Conservation (phyloP, 2,888 invertebrate species). For the Aphidius colemani region DNA sequence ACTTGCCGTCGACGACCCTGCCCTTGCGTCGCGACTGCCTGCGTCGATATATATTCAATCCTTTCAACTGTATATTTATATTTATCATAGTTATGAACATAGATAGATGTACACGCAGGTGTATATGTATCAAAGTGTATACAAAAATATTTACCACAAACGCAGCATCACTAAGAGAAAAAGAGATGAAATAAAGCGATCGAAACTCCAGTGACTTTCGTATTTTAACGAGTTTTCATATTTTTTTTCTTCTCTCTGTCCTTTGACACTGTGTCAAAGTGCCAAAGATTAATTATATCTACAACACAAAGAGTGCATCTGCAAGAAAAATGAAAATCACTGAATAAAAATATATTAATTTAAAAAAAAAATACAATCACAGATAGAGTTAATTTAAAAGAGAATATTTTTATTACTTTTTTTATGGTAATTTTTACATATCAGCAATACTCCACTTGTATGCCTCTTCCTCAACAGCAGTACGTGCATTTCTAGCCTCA, state of each 20-base stretch:
- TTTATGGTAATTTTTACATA: conserved; percentile 68
- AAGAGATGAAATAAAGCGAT: conserved; percentile 29
- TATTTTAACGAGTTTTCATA: too few species aligned
- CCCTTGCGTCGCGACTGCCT: conserved; percentile 55
- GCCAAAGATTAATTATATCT: too few species aligned
- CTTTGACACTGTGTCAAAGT: too few species aligned
- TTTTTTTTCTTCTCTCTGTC: too few species aligned
- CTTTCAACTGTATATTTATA: conserved; percentile 27
- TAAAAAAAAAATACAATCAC: neutral
- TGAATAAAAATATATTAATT: neutral
- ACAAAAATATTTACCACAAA: neutral
- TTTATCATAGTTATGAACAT: conserved; percentile 1
- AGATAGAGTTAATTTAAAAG: neutral
- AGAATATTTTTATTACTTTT: conserved; percentile 8
- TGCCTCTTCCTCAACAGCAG: conserved; percentile 81
- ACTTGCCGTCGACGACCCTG: conserved; percentile 53
- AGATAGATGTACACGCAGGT: conserved; percentile 30
- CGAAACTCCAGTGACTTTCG: conserved; percentile 25
- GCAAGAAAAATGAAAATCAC: too few species aligned
- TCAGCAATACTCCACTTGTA: conserved; percentile 96
- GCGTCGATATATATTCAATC: conserved; percentile 38
- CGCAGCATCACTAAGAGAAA: neutral
- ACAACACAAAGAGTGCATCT: too few species aligned
- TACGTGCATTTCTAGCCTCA: conserved; percentile 73
- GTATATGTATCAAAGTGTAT: conserved; percentile 17